Percentiles rank a stretch among this genome's conserved stretches.
Conservation (phyloP, 1,140 invertebrate species). For the Drepana arcuata region DNA sequence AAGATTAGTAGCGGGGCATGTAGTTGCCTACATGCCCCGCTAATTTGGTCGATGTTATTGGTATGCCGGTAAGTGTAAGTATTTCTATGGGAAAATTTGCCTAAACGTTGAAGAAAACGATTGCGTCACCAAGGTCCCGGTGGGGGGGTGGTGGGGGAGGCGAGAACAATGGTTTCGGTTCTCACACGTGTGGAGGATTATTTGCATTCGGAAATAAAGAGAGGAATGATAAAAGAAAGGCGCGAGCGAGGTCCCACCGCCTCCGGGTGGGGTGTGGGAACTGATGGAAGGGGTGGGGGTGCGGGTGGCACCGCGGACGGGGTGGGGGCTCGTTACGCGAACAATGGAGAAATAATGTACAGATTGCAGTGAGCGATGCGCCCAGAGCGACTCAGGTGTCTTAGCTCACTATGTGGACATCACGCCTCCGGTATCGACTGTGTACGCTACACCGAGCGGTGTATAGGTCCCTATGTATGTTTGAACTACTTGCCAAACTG, state of each 20-base stretch:
- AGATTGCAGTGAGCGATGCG: slow-evolving; percentile 72
- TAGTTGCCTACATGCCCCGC: too few species aligned
- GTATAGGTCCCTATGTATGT: too few species aligned
- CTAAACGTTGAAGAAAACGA: slow-evolving; percentile 65
- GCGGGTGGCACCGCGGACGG: slow-evolving; percentile 24
- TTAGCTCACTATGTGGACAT: slow-evolving; percentile 47
- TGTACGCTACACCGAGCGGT: too few species aligned
- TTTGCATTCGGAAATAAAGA: slow-evolving; percentile 75
- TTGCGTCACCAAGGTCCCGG: slow-evolving; percentile 67
- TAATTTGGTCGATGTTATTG: too few species aligned
- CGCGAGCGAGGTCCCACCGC: slow-evolving; percentile 64
- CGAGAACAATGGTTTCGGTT: slow-evolving; percentile 72
- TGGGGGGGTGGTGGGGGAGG: slow-evolving; percentile 50
- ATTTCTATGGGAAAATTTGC: too few species aligned
- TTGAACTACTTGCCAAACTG: too few species aligned
- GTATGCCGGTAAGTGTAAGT: too few species aligned
- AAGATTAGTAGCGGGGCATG: too few species aligned
- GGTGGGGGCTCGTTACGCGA: slow-evolving; percentile 64
- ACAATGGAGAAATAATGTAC: slow-evolving; percentile 72
- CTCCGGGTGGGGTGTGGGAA: slow-evolving; percentile 50
- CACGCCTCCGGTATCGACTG: slow-evolving; percentile 30
- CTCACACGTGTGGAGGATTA: slow-evolving; percentile 73
- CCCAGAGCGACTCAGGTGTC: slow-evolving; percentile 65
- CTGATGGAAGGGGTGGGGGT: slow-evolving; percentile 20
- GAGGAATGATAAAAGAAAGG: slow-evolving; percentile 73